Evolutionary conservation across 1,140 invertebrate genomes (phyloP), one percentile per base, ranked within the genome.

Genomic region (Ericerus pela): DNA sequence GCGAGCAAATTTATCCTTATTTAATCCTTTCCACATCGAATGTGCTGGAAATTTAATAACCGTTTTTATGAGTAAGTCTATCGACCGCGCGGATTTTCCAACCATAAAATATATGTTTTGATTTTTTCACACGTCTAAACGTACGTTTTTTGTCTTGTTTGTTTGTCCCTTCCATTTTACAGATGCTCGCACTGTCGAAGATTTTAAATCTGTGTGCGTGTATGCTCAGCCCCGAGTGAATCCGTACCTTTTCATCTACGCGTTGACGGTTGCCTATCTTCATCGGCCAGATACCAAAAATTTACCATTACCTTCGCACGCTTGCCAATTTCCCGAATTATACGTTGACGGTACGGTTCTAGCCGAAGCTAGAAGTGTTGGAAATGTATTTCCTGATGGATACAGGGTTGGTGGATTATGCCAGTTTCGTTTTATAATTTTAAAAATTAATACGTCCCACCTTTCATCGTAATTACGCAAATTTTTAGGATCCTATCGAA

Each of bases 221-320:
- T 87, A 80, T 63, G 80, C 78, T 57, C 77, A 82, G 33, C 79
- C 86, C 64, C 77, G 81, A 20, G 67, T 86, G 29, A 87, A 87
- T 66, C 79, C 83, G 0, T 79, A 82, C 63, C 68, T 88, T 69
- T 87, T 85, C 70, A 80, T 84, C 66, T 87, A 88, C 64, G 79
- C 79, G 6, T 69, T 80, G 1, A 83, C 82, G 0, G 84, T 87
- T 20, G 82, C 82, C 0, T 70, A 86, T 26, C 63, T 86, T 37
- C 82, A 87, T 73, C 79, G 83, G 24, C 70, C 75, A 0, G 85
- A 88, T 62, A 87, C 84, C 0, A 81, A 80, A 63, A 72, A 80
- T 54, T 55, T 87, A 2, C 75, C 77, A 51, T 64, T 88, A 53
- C 84, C 85, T 1, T 76, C 78, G 0, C 76, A 86, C 37, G 72